Base-by-base conservation (phyloP, 2,113 vertebrate species). In the Pipa parva region DNA sequence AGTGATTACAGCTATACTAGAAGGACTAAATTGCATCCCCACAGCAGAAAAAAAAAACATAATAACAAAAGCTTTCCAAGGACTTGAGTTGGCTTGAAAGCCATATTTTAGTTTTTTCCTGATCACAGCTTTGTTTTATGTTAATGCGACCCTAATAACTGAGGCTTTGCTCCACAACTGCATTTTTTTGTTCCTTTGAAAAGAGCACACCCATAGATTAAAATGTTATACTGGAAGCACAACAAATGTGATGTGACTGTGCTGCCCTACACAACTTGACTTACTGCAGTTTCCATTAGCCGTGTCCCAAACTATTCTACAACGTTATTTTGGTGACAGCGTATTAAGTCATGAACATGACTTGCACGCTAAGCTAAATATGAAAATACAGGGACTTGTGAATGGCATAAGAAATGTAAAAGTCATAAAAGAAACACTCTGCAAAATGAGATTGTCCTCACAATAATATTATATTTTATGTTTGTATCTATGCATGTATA, bases 111-210 rank as follows among this genome's bases (percentile, higher is more conserved):
- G 56, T 36, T 58, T 68, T 37, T 25, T 42, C 29, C 17, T 68
- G 64, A 68, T 68, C 46, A 59, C 45, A 68, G 56, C 57, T 68
- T 59, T 68, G 46, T 68, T 68, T 68, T 59, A 68, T 68, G 64
- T 50, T 68, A 59, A 59, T 68, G 64, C 45, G 7, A 39, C 48
- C 49, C 28, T 68, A 59, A 59, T 68, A 48, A 58, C n/a, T 28
- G 18, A 39, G 45, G 36, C 22, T n/a, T 48, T 61, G 59, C 25
- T 48, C 59, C 26, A 20, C 6, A 37, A 46, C 24, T 17, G 55
- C 45, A 59, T 51, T 59, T 59, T 39, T 45, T 51, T 36, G 31
- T 24, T 31, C 10, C 21, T 50, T 67, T 50, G 27, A 59, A 67
- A 58, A 57, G 26, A 4, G 59, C 42, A 59, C 55, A 59, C 54